Percentiles rank a stretch among this genome's conserved stretches.
Evolutionary conservation across 2,888 invertebrate species (phyloP).

Genomic region (Nycteola revayana): DNA sequence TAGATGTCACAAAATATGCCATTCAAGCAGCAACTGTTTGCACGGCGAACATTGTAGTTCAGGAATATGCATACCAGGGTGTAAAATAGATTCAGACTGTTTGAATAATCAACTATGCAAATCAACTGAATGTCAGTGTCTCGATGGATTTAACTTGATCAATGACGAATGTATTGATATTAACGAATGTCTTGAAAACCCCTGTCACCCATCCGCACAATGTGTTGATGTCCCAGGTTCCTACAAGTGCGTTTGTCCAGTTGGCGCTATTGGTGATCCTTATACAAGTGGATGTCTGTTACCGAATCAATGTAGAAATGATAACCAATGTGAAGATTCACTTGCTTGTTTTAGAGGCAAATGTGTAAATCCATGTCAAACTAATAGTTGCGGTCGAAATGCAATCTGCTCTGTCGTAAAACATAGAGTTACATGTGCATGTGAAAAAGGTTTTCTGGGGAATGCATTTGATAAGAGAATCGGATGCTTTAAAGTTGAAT

Average conservation of each 20-base stretch:
- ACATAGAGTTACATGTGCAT: constrained; percentile 88
- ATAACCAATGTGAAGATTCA: constrained; percentile 88
- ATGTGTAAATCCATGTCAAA: constrained; percentile 91
- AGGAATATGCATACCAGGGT: constrained; percentile 92
- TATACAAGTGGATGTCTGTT: constrained; percentile 85
- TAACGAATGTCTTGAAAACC: constrained; percentile 89
- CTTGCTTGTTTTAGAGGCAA: constrained; percentile 88
- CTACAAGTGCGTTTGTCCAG: constrained; percentile 90
- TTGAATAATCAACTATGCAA: constrained; percentile 89
- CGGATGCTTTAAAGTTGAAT: constrained; percentile 95
- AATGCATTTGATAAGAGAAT: constrained; percentile 88
- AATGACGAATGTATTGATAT: constrained; percentile 90
- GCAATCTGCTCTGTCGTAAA: constrained; percentile 88
- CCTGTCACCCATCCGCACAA: constrained; percentile 90
- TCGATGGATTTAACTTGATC: constrained; percentile 87
- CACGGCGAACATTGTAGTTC: constrained; percentile 93
- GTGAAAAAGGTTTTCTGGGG: constrained; percentile 91
- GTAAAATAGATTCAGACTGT: constrained; percentile 91
- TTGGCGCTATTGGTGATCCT: constrained; percentile 89
- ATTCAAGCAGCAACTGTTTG: constrained; percentile 93
- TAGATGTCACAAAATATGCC: constrained; percentile 92
- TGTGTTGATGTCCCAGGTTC: constrained; percentile 92
- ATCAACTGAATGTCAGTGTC: constrained; percentile 88
- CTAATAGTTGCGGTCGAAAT: constrained; percentile 87
- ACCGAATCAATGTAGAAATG: constrained; percentile 88